Conservation (phyloP, 2,888 invertebrate species). For the Achlya flavicornis region DNA sequence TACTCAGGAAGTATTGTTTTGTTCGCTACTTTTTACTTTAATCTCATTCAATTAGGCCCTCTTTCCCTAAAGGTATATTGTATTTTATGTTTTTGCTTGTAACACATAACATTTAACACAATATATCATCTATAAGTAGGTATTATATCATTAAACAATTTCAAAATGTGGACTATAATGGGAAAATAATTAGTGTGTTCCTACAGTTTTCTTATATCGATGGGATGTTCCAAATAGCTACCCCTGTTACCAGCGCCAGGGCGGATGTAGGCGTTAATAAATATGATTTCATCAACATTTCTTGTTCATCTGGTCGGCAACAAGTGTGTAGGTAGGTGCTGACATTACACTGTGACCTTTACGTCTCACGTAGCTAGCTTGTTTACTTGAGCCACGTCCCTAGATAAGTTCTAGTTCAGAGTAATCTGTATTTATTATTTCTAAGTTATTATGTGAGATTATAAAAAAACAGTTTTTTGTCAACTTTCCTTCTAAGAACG, state of each 20-base stretch:
- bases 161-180: not conserved
- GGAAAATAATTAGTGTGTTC: not conserved
- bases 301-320: constrained; percentile 22
- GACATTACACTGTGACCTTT: constrained; percentile 48
- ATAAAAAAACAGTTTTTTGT: not conserved
- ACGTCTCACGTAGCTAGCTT: constrained; percentile 32
- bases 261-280: not conserved
- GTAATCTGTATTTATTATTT: not conserved
- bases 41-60: constrained; percentile 1
- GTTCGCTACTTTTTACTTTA: constrained; percentile 4
- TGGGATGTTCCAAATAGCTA: not conserved
- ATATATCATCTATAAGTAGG: too few relatives aligned
- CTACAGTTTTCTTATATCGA: not conserved
- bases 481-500: too few relatives aligned
- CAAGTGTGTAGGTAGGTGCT: constrained; percentile 33
- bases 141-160: too few relatives aligned
- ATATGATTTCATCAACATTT: not conserved
- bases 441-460: not conserved
- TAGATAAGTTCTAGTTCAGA: constrained; percentile 1
- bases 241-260: not conserved
- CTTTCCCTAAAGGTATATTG: not conserved
- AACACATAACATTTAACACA: not conserved
- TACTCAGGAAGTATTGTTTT: constrained; percentile 38
- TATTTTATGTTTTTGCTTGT: not conserved
- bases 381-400: constrained; percentile 23